phyloP scores from a whole-genome alignment of 2,113 vertebrate species.

The Chrysemys picta region DNA sequence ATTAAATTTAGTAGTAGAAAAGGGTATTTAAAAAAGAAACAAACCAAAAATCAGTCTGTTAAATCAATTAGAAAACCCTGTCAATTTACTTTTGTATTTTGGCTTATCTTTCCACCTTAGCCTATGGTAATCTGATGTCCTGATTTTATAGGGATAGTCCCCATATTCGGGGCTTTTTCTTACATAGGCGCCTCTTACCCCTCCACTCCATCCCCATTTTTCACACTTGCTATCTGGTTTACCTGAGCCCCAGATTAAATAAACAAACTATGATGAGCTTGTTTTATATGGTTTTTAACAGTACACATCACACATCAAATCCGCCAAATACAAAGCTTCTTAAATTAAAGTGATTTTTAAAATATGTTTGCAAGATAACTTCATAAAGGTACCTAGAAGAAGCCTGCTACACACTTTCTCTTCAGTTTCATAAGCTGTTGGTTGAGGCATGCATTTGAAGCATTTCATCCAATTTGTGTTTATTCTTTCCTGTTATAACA shows the following conservation, averaged over 20 bases:
- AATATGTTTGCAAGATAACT: not conserved
- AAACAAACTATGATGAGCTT: not conserved
- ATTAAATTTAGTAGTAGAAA: not conserved
- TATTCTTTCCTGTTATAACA: not conserved
- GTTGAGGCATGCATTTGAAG: not conserved
- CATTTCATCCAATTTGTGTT: not conserved
- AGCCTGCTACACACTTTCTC: not conserved
- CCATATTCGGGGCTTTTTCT: not conserved
- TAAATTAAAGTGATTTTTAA: not conserved
- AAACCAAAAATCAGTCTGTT: not conserved
- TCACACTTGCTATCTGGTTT: not conserved
- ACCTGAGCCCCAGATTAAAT: not conserved
- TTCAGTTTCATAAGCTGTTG: not conserved
- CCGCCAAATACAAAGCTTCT: not conserved
- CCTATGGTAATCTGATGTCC: not conserved
- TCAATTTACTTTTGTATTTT: not conserved
- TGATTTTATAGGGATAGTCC: not conserved
- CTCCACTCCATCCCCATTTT: not conserved
- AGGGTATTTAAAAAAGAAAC: not conserved
- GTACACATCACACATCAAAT: not conserved
- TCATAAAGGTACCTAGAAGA: not conserved
- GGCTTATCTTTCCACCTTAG: not conserved
- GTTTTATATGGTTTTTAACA: not conserved
- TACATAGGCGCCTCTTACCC: not conserved
- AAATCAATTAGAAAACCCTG: not conserved